Evolutionary conservation across 2,797 vertebrate genomes (phyloP), one percentile per base, ranked within the genome.

Genomic region (Lindbergichthys nudifrons): DNA sequence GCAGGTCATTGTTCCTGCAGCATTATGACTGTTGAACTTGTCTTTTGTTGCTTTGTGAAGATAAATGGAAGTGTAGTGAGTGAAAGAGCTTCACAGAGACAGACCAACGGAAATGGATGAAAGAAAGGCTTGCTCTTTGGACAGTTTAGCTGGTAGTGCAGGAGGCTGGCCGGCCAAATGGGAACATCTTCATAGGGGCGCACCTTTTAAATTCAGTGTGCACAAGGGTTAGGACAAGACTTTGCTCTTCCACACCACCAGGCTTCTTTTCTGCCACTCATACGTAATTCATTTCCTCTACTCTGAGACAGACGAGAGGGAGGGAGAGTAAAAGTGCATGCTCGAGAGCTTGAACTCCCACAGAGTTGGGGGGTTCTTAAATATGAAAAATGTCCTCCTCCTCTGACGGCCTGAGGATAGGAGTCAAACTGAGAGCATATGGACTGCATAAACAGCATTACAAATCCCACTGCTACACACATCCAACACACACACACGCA

Each of bases 251-350:
- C 85, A 70, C 69, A 76, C 39, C 30, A 79, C 74, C 62, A 36
- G 56, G 78, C 75, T 80, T 73, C 75, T 70, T 74, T 61, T 65
- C 77, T 74, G 61, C 64, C 77, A 19, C 81, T 92, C 85, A 92
- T 94, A 83, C 79, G 30, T 92, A 88, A 93, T 94, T 92, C 87
- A 94, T 94, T 70, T 81, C 78, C 77, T 86, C 87, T 81, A 77
- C 87, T 84, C 84, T 56, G 53, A 84, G 60, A 66, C 43, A 76
- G 72, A 85, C 46, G 42, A 70, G 70, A 76, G 54, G 1, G 43
- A 18, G 52, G 15, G 60, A 65, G 62, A 46, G 78, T 21, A 47
- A 73, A 57, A 72, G 86, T 39, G 64, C 70, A 71, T 43, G 63
- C 72, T 70, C 72, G 50, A 46, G 52, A 80, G 63, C 74, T 51